Conservation (phyloP, 2,113 vertebrate genomes). For the Datnioides undecimradiatus region DNA sequence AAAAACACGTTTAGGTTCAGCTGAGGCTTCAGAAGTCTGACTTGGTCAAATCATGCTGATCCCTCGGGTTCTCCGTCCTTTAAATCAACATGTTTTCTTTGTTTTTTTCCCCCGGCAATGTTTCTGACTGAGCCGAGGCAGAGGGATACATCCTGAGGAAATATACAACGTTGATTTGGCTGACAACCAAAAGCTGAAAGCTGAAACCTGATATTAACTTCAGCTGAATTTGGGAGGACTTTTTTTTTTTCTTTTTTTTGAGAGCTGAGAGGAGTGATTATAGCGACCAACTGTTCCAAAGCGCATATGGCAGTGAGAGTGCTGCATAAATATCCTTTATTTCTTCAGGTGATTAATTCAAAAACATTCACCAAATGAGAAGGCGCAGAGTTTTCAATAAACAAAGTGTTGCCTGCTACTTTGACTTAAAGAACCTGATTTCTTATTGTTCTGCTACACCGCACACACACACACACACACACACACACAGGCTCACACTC, state of each 20-base stretch:
- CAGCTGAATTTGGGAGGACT: neutral
- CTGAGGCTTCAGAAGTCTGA: neutral
- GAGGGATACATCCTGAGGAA: neutral
- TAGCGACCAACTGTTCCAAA: neutral
- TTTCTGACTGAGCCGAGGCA: neutral
- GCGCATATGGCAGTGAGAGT: neutral
- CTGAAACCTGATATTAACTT: neutral
- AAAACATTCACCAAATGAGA: neutral
- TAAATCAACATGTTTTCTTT: neutral
- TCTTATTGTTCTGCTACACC: too few species aligned
- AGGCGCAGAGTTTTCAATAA: neutral
- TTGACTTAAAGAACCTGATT: neutral
- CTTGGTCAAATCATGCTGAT: neutral
- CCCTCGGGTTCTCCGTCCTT: neutral
- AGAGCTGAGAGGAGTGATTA: neutral
- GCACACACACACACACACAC: neutral
- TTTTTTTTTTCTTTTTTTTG: too few species aligned
- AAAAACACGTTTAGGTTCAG: neutral
- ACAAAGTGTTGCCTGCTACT: neutral
- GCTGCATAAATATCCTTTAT: neutral
- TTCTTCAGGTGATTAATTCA: neutral
- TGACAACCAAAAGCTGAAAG: too few species aligned
- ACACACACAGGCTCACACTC: neutral
- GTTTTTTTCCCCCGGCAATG: too few species aligned
- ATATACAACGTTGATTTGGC: neutral